Evolutionary conservation across 2,888 invertebrate species (phyloP).

Genomic region (Dynastes tityus): DNA sequence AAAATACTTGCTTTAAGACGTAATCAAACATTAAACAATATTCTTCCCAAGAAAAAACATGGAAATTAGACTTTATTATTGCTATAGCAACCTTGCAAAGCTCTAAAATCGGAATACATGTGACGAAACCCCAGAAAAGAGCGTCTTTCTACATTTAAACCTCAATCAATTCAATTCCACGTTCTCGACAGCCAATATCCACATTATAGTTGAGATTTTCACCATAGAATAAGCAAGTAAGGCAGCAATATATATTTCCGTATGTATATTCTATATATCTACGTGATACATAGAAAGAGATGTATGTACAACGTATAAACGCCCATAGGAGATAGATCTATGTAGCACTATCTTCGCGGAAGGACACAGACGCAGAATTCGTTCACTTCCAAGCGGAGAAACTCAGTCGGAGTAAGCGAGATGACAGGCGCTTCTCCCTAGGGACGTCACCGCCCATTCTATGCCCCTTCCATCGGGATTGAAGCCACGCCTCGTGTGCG

Average conservation of each 20-base stretch:
- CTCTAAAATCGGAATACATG: too few relatives aligned
- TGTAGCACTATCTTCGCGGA: slow-evolving; percentile 52
- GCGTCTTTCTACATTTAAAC: too few relatives aligned
- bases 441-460: slow-evolving; percentile 77
- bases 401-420: slow-evolving; percentile 34
- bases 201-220: background rate
- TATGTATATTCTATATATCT: too few relatives aligned
- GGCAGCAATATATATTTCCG: background rate
- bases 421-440: slow-evolving; percentile 66
- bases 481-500: slow-evolving; percentile 66
- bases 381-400: background rate
- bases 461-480: slow-evolving; percentile 70
- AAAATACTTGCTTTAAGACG: too few relatives aligned
- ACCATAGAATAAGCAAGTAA: background rate
- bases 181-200: background rate
- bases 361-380: slow-evolving; percentile 55
- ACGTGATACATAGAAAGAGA: background rate
- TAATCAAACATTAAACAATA: too few relatives aligned
- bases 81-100: too few relatives aligned
- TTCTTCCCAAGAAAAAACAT: too few relatives aligned
- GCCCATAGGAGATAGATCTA: slow-evolving; percentile 43
- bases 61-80: too few relatives aligned
- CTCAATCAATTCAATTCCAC: slow-evolving; percentile 4
- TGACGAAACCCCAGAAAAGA: too few relatives aligned
- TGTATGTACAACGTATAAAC: background rate